Base-by-base conservation (phyloP, 2,113 vertebrate species). In the Ammodytes dubius region DNA sequence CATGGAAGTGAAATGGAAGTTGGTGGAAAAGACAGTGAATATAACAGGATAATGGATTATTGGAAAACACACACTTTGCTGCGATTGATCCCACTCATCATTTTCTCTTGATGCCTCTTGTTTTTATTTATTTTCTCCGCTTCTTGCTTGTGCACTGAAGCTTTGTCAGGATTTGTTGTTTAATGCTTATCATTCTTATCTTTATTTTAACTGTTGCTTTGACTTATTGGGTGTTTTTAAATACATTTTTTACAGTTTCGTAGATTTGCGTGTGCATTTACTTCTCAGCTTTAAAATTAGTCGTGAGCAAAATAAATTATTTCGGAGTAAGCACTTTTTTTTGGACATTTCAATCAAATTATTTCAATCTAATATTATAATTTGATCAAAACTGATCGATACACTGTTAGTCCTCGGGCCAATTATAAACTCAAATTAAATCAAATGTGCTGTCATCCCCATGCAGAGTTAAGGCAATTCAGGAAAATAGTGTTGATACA, bases 11-110 rank as follows among this genome's bases (percentile, higher is more conserved):
- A 87, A 86, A 70, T 88, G 88, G 27, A 27, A 73, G 61, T 67
- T 45, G 15, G 60, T 39, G 60, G 88, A 79, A 90, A 92, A 84
- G 81, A 90, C 87, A 79, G 88, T 92, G 79, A 79, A 84, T 89
- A 85, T 91, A 92, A 77, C 45, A 74, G 70, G 82, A 90, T 90
- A 86, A 87, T 82, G 46, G 35, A 84, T 70, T 71, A 75, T 80
- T 53, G 27, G 19, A 79, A 74, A 82, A 52, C 50, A 42, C 57
- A 68, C 63, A 60, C 75, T 87, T 81, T 27, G 52, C 69, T 14
- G 7, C 50, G 66, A 83, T 81, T 83, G 58, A 89, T 81, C 56
- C n/a, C 17, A 56, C 35, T 35, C 19, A 13, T 53, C 68, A 27
- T 68, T 15, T n/a, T 60, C 42, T 63, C 17, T 59, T 12, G 58